Percentiles rank a stretch among this genome's conserved stretches.
These are phyloP conservation scores for Drosophila cognata DNA, from an alignment of 2,888 invertebrate species.

Conservation along the genomic window DNA sequence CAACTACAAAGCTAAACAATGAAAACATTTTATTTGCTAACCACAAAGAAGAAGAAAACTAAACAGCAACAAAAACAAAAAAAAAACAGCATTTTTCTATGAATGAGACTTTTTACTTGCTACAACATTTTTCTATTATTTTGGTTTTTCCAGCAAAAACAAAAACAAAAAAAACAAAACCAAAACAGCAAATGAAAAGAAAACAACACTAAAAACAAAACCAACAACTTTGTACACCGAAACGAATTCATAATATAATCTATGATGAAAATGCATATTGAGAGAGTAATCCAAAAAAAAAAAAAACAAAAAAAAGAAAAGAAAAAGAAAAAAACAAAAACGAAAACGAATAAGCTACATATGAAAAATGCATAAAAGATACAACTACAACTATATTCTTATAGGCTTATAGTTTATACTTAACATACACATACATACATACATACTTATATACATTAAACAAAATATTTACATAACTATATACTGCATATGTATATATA, in stretches of 20 bases:
- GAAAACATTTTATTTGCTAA: conserved; percentile 58
- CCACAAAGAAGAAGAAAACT: conserved; percentile 2
- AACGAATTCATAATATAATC: conserved; percentile 78
- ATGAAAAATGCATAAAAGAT: conserved; percentile 59
- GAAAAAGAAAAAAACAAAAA: conserved; percentile 28
- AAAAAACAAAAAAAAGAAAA: conserved; percentile 23
- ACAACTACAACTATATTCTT: conserved; percentile 75
- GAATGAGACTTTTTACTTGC: conserved; percentile 39
- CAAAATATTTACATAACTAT: conserved; percentile 63
- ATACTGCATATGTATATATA: conserved; percentile 55
- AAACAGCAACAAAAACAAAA: not conserved
- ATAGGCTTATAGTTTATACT: conserved; percentile 80
- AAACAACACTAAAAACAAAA: conserved; percentile 65
- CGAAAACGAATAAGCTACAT: conserved; percentile 53
- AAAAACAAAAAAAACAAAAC: conserved; percentile 10
- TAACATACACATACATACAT: conserved; percentile 66
- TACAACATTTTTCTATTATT: conserved; percentile 45
- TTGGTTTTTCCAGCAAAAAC: conserved; percentile 44
- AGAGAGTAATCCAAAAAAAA: conserved; percentile 51
- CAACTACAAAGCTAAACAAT: conserved; percentile 52
- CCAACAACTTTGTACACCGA: conserved; percentile 84
- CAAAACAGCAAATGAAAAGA: conserved; percentile 55
- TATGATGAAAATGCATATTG: conserved; percentile 70
- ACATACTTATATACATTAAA: conserved; percentile 54
- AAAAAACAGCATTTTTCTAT: conserved; percentile 19